Evolutionary conservation across 2,113 vertebrate genomes (phyloP).

Genomic region (Caranx ignobilis): DNA sequence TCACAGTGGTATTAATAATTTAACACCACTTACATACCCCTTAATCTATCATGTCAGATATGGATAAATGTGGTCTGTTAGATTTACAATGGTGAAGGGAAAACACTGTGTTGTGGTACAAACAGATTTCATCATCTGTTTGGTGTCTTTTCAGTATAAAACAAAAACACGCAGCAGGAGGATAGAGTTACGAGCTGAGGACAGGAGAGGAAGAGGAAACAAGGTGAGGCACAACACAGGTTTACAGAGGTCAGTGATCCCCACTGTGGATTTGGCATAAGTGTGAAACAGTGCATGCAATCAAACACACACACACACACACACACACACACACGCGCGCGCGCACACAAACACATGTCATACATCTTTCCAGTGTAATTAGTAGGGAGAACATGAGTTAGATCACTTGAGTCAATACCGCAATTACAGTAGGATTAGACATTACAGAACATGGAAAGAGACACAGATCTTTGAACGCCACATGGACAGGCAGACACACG

Average conservation of each 20-base stretch:
- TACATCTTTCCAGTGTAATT: conserved; percentile 55
- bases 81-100: not conserved
- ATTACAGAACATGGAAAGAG: conserved; percentile 13
- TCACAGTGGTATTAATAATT: not conserved
- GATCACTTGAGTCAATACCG: conserved; percentile 43
- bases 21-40: not conserved
- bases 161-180: not conserved
- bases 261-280: conserved; percentile 1
- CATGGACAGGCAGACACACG: not conserved
- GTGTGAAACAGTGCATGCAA: not conserved
- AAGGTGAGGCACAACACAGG: not conserved
- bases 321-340: not conserved
- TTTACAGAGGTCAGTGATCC: conserved; percentile 17
- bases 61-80: not conserved
- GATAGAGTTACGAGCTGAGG: not conserved
- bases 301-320: not conserved
- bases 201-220: not conserved
- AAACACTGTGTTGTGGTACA: not conserved
- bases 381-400: conserved; percentile 47
- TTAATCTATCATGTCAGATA: not conserved
- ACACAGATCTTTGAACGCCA: conserved; percentile 12
- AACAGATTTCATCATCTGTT: not conserved
- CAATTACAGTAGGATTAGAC: conserved; percentile 63
- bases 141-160: not conserved
- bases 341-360: conserved; percentile 6